Evolutionary conservation across 2,113 vertebrate genomes (phyloP).

Genomic region (Ursus arctos): DNA sequence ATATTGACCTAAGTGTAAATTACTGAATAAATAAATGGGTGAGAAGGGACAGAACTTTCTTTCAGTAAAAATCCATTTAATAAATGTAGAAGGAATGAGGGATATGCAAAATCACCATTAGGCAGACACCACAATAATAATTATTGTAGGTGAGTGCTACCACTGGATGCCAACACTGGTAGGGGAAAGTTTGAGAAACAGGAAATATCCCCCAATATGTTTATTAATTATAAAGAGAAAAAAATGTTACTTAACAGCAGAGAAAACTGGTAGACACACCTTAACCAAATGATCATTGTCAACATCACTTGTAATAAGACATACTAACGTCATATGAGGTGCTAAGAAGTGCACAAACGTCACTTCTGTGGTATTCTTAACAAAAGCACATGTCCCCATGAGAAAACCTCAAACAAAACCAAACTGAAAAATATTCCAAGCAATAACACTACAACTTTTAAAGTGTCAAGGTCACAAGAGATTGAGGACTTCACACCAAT

Average conservation of each 20-base stretch:
- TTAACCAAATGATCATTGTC: neutral
- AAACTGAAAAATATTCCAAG: neutral
- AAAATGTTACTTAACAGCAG: neutral
- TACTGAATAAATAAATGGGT: neutral
- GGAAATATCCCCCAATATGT: neutral
- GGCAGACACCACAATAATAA: neutral
- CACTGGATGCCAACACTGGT: neutral
- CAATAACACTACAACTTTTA: neutral
- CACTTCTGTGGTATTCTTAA: neutral
- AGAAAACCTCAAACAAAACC: neutral
- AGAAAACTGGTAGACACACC: neutral
- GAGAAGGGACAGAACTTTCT: neutral
- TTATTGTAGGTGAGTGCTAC: neutral
- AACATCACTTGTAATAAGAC: neutral
- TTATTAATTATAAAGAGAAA: neutral
- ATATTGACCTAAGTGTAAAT: conserved; percentile 4
- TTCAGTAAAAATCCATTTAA: neutral
- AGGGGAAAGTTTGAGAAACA: neutral
- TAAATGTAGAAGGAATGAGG: neutral
- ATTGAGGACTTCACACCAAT: neutral
- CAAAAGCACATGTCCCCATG: neutral
- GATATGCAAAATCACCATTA: neutral
- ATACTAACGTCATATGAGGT: fast-evolving
- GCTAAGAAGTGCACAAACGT: neutral
- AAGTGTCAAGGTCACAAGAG: neutral